Conservation (phyloP, 2,888 invertebrate genomes). For the Patella caerulea region DNA sequence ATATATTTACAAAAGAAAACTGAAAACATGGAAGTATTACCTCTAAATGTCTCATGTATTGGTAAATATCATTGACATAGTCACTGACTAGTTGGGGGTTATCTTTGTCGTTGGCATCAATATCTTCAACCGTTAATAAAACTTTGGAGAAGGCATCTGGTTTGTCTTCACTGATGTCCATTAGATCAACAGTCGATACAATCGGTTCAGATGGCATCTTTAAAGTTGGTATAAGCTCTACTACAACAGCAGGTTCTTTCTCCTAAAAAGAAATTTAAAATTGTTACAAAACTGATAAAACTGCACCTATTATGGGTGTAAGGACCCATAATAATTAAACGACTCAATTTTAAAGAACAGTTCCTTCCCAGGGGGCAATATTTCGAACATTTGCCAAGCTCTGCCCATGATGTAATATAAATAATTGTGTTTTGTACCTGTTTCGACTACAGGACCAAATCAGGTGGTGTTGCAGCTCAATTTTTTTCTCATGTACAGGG, state of each 20-base stretch:
- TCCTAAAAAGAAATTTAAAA: background rate
- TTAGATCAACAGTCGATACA: constrained; percentile 47
- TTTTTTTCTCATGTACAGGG: no score
- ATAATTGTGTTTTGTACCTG: no score
- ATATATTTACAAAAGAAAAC: background rate
- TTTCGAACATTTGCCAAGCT: no score
- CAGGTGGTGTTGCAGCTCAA: no score
- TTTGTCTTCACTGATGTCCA: constrained; percentile 62
- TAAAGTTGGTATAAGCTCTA: constrained; percentile 29
- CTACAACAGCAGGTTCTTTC: constrained; percentile 31
- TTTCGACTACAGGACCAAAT: no score
- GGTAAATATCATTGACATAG: constrained; percentile 91
- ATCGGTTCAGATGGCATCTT: constrained; percentile 32
- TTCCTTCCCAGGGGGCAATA: no score
- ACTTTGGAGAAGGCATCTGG: constrained; percentile 58
- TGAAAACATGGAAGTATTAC: constrained; percentile 46
- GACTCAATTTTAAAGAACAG: no score
- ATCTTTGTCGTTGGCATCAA: constrained; percentile 81
- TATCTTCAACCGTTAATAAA: constrained; percentile 69
- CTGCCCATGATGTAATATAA: no score
- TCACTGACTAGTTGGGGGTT: constrained; percentile 86
- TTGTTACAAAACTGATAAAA: no score
- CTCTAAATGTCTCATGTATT: constrained; percentile 85
- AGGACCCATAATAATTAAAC: no score
- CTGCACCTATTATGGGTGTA: no score